Percentiles rank a stretch among this genome's conserved stretches.
phyloP scores from a whole-genome alignment of 1,140 invertebrate genomes.

The Leptonema lineaticorne region DNA sequence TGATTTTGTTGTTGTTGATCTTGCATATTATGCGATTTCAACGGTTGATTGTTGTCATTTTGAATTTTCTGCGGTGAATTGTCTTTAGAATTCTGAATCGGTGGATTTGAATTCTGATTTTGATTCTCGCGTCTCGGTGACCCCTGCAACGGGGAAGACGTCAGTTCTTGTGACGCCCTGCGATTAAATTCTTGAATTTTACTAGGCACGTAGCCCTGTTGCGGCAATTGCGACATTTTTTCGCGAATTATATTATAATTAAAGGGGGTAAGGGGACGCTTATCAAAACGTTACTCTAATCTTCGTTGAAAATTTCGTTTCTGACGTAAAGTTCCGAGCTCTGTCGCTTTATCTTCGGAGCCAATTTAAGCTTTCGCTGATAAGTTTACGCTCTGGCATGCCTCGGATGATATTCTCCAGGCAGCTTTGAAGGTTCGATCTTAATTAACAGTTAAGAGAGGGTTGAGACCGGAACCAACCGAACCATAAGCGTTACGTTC shows the following conservation, averaged over 20 bases:
- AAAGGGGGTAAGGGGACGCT: too few relatives aligned
- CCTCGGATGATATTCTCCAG: not conserved
- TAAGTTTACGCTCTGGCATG: not conserved
- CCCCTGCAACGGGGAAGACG: slow-evolving; percentile 42
- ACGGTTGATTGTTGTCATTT: slow-evolving; percentile 39
- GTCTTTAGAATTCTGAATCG: slow-evolving; percentile 33
- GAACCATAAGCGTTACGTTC: not conserved
- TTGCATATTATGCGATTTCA: not conserved
- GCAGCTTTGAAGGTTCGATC: slow-evolving; percentile 5
- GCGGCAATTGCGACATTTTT: slow-evolving; percentile 51
- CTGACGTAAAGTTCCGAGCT: too few relatives aligned
- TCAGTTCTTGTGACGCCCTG: slow-evolving; percentile 48
- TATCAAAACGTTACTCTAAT: too few relatives aligned
- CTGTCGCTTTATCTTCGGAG: not conserved
- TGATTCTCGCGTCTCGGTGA: slow-evolving; percentile 34
- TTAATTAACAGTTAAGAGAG: slow-evolving; percentile 8
- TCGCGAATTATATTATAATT: not conserved
- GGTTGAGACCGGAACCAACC: not conserved
- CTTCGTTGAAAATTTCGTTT: too few relatives aligned
- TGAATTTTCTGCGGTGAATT: slow-evolving; percentile 37
- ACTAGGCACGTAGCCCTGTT: slow-evolving; percentile 52
- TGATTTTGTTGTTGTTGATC: not conserved
- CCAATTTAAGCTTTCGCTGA: not conserved
- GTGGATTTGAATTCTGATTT: slow-evolving; percentile 45
- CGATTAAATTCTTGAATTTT: slow-evolving; percentile 54